Conservation (phyloP, 2,797 vertebrate species). For the Diceros bicornis region DNA sequence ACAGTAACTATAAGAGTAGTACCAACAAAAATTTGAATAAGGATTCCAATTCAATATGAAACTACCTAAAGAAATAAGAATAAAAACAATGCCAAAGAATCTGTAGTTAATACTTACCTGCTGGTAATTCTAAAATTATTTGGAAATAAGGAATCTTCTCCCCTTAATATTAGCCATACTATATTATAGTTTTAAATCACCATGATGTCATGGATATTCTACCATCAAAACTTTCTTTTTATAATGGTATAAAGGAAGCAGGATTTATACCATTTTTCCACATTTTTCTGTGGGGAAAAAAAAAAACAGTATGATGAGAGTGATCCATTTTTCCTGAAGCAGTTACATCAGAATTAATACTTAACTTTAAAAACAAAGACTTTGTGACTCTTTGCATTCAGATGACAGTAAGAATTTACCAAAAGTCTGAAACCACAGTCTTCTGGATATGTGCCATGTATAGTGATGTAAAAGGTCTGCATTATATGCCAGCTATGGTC, state of each 20-base stretch:
- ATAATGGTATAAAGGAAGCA: background rate
- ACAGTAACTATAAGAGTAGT: no score
- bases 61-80: background rate
- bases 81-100: background rate
- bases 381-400: background rate
- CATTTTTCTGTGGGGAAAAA: background rate
- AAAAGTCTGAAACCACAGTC: background rate
- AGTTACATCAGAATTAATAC: background rate
- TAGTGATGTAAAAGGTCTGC: background rate
- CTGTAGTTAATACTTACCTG: background rate
- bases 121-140: background rate
- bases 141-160: background rate
- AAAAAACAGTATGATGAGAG: background rate
- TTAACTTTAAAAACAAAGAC: background rate
- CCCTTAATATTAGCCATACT: background rate
- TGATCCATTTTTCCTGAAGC: background rate
- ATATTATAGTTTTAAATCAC: background rate
- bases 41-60: background rate
- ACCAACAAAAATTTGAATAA: background rate
- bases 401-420: background rate
- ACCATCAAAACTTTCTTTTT: background rate
- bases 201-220: background rate
- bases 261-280: no score
- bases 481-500: background rate
- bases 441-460: background rate